Conservation (phyloP, 2,797 vertebrate genomes). For the Paratrypauchen microcephalus region DNA sequence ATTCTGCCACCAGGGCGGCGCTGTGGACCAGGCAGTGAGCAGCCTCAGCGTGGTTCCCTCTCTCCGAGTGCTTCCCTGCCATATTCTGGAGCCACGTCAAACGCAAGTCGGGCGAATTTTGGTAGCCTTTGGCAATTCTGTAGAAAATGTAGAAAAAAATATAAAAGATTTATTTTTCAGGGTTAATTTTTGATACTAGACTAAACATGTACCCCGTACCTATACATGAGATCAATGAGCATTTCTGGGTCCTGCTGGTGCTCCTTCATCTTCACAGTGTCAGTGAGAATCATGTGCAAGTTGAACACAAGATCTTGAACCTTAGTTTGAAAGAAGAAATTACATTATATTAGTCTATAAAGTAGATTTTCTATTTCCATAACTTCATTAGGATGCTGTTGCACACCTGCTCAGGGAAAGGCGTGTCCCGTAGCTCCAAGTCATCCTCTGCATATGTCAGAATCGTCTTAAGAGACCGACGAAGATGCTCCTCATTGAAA, state of each 20-base stretch:
- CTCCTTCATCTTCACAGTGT: constrained; percentile 95
- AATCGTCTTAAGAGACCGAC: constrained; percentile 89
- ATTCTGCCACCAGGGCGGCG: constrained; percentile 89
- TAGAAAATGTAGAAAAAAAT: constrained; percentile 39
- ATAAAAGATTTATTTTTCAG: not conserved
- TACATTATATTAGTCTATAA: not conserved
- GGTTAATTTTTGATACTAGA: not conserved
- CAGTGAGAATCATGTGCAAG: constrained; percentile 93
- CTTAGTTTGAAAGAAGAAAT: constrained; percentile 58
- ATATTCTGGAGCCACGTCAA: constrained; percentile 95
- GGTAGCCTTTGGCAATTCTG: constrained; percentile 93
- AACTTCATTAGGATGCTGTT: not conserved
- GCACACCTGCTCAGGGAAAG: constrained; percentile 87
- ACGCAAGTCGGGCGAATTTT: constrained; percentile 91
- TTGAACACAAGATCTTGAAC: constrained; percentile 94
- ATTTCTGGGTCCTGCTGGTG: constrained; percentile 94
- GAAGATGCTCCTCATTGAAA: constrained; percentile 89
- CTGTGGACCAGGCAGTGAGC: constrained; percentile 92
- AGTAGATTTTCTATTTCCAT: not conserved
- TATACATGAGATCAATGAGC: constrained; percentile 94
- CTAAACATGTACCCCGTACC: constrained; percentile 62
- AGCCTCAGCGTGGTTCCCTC: constrained; percentile 89
- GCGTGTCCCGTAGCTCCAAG: constrained; percentile 84
- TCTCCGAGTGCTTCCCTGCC: constrained; percentile 88
- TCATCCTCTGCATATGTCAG: constrained; percentile 91